Percentiles rank a stretch among this genome's conserved stretches.
Evolutionary conservation across 2,888 invertebrate genomes (phyloP).

Genomic region (Drosophila testacea): DNA sequence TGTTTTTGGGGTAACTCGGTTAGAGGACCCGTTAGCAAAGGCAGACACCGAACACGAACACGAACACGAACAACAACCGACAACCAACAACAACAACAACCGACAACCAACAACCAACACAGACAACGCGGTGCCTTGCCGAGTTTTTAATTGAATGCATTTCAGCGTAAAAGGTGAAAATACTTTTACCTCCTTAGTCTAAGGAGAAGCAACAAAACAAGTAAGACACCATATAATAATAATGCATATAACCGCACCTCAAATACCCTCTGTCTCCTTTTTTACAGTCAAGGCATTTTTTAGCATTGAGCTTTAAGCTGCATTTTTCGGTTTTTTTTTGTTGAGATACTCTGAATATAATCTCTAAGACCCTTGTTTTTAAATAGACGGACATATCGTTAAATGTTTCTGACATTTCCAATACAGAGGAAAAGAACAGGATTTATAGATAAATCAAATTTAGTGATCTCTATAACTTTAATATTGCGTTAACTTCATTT

Average conservation of each 20-base stretch:
- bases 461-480: too few relatives aligned
- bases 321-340: too few relatives aligned
- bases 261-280: constrained; percentile 3
- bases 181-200: constrained; percentile 50
- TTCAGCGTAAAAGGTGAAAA: constrained; percentile 77
- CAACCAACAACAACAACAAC: constrained; percentile 7
- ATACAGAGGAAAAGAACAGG: too few relatives aligned
- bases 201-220: constrained; percentile 23
- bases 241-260: constrained; percentile 8
- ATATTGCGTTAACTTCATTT: too few relatives aligned
- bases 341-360: too few relatives aligned
- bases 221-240: constrained; percentile 7
- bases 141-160: constrained; percentile 77
- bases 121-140: constrained; percentile 61
- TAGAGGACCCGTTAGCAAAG: constrained; percentile 34
- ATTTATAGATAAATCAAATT: too few relatives aligned
- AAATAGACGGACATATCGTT: too few relatives aligned
- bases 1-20: constrained; percentile 18
- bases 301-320: too few relatives aligned
- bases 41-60: constrained; percentile 21
- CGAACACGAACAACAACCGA: not conserved
- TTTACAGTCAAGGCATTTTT: too few relatives aligned
- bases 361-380: too few relatives aligned
- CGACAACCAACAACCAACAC: constrained; percentile 6
- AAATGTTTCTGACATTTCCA: too few relatives aligned